Percentiles rank a stretch among this genome's conserved stretches.
phyloP scores from a whole-genome alignment of 2,888 invertebrate species.

The Cyclophora albipunctata region DNA sequence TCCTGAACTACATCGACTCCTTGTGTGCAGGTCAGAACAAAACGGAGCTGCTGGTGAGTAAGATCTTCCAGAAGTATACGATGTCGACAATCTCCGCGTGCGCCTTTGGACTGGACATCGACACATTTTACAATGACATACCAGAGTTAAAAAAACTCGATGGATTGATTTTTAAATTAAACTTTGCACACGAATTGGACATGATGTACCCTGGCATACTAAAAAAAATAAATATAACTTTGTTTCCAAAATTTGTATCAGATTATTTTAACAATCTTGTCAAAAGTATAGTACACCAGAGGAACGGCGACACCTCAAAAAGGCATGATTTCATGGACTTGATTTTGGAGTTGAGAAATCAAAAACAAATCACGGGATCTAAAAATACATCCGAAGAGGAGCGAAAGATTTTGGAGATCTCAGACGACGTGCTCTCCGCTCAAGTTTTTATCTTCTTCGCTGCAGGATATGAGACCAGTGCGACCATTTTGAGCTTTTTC shows the following conservation, averaged over 20 bases:
- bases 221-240: constrained; percentile 25
- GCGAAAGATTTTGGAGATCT: constrained; percentile 24
- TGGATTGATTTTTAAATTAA: constrained; percentile 12
- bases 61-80: constrained; percentile 32
- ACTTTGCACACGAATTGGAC: constrained; percentile 24
- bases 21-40: constrained; percentile 2
- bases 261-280: constrained; percentile 32
- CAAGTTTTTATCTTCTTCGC: constrained; percentile 57
- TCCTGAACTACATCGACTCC: constrained; percentile 19
- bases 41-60: constrained; percentile 9
- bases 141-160: constrained; percentile 17
- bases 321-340: constrained; percentile 26
- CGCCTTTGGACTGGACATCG: constrained; percentile 39
- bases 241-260: constrained; percentile 24
- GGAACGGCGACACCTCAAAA: constrained; percentile 27
- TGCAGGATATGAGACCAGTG: constrained; percentile 62
- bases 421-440: constrained; percentile 41
- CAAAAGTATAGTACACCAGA: constrained; percentile 23
- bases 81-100: constrained; percentile 34
- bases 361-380: constrained; percentile 20
- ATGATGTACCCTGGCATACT: constrained; percentile 41
- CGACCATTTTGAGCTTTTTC: constrained; percentile 45
- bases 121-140: constrained; percentile 21
- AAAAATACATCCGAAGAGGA: constrained; percentile 16
- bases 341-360: constrained; percentile 29